Base-by-base conservation (phyloP, 2,113 vertebrate genomes). In the Mesocricetus auratus region DNA sequence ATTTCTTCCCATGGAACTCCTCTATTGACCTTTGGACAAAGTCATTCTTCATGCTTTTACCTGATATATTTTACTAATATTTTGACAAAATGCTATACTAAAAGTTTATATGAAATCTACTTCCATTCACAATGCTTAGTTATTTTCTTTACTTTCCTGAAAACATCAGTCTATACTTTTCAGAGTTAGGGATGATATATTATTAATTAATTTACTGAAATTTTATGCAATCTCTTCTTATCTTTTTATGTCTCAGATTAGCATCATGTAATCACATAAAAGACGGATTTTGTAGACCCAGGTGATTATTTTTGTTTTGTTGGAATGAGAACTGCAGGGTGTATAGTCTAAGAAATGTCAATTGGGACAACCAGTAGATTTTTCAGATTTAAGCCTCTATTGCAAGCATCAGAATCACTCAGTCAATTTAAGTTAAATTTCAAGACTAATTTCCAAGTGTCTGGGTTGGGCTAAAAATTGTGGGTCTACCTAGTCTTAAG, bases 1-100 rank as follows among this genome's bases (percentile, higher is more conserved):
- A 94, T 96, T 95, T 97, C 94, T 92, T 94, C 92, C 96, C 88
- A 36, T 3, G 31, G 89, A 62, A 73, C 11, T 39, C 24, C 17
- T 69, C 71, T 9, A n/a, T 90, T 89, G 73, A 24, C 39, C 29
- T 93, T 90, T 94, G 88, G 83, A 53, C 66, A 73, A 90, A 88
- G 58, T 50, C 71, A 60, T 89, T 89, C 87, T 85, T 94, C 62
- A 83, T 33, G 16, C n/a, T 93, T 96, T 95, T 42, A 26, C 56
- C 39, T 53, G 71, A 53, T 93, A 17, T 29, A 93, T 86, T 92
- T 89, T 60, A 66, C 36, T 86, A 86, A 62, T 24, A 93, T 17
- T 92, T 87, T 91, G 77, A 91, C 91, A 24, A 94, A 83, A 89
- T 91, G 22, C 94, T 95, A 47, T 83, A 71, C 29, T 77, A 86